A percentile compares a stretch with the other conserved stretches of the same genome.
Evolutionary conservation across 2,888 invertebrate genomes (phyloP).

Genomic region (Cyrtodaria siliqua): DNA sequence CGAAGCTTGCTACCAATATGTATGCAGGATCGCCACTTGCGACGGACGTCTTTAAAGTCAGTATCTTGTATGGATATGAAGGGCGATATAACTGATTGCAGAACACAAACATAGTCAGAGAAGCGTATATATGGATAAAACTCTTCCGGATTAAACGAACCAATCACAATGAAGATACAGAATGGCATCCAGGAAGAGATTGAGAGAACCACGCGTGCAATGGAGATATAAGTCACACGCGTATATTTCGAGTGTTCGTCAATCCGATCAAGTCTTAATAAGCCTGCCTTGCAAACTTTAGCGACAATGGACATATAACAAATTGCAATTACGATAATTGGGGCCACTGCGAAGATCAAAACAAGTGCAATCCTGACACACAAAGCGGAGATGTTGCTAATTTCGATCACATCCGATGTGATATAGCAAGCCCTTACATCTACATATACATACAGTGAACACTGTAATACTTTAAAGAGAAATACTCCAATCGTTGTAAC

Average conservation of each 20-base stretch:
- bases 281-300: slow-evolving; percentile 37
- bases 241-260: slow-evolving; percentile 43
- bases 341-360: slow-evolving; percentile 15
- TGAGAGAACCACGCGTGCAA: slow-evolving; percentile 43
- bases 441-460: slow-evolving; percentile 1
- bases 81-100: slow-evolving; percentile 51
- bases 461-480: slow-evolving; percentile 8
- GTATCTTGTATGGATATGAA: slow-evolving; percentile 55
- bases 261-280: slow-evolving; percentile 30
- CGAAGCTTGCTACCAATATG: slow-evolving; percentile 1
- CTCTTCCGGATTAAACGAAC: slow-evolving; percentile 21
- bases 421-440: slow-evolving; percentile 5
- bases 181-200: slow-evolving; percentile 40
- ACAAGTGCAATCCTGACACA: slow-evolving; percentile 13
- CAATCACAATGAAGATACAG: slow-evolving; percentile 25
- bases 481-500: slow-evolving; percentile 13
- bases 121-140: slow-evolving; percentile 12
- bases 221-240: slow-evolving; percentile 36
- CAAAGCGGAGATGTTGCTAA: background rate
- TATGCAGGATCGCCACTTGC: slow-evolving; percentile 11
- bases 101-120: slow-evolving; percentile 41
- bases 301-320: slow-evolving; percentile 48
- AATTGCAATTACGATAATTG: slow-evolving; percentile 24
- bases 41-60: slow-evolving; percentile 46
- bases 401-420: background rate